phyloP scores from a whole-genome alignment of 2,113 vertebrate species.

The Tringa solitaria region DNA sequence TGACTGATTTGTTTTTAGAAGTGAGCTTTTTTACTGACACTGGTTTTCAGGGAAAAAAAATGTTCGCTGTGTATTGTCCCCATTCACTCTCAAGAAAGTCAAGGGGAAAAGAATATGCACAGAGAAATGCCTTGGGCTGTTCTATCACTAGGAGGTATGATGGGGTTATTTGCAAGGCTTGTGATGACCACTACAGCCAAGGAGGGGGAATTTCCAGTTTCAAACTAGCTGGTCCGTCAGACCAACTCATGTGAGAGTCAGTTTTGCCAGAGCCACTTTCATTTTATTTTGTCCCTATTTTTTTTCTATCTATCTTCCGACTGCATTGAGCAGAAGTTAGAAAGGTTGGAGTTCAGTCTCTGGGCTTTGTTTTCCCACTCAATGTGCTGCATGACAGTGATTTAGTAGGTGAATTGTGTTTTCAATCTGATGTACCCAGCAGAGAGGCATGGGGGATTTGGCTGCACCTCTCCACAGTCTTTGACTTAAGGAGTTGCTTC shows the following conservation, averaged over 20 bases:
- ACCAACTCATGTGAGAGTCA: neutral
- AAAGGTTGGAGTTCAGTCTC: neutral
- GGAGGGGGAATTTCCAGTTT: neutral
- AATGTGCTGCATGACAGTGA: neutral
- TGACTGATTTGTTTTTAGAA: neutral
- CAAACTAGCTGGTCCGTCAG: neutral
- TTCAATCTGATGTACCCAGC: neutral
- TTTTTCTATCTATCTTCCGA: rapidly evolving
- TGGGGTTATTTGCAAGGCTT: neutral
- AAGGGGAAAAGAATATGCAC: neutral
- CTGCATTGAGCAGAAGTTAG: neutral
- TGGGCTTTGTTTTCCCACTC: neutral
- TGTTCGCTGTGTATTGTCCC: neutral
- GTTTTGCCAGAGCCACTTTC: neutral
- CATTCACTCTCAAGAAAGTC: neutral
- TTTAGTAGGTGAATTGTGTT: neutral
- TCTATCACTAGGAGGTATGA: neutral
- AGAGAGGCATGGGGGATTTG: neutral
- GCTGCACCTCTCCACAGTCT: neutral
- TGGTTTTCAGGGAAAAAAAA: neutral
- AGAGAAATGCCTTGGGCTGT: neutral
- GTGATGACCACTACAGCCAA: neutral
- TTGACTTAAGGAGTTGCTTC: neutral
- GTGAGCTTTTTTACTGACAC: neutral
- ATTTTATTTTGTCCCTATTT: neutral